phyloP scores from a whole-genome alignment of 2,888 invertebrate genomes.

The Balanococcus diminutus region DNA sequence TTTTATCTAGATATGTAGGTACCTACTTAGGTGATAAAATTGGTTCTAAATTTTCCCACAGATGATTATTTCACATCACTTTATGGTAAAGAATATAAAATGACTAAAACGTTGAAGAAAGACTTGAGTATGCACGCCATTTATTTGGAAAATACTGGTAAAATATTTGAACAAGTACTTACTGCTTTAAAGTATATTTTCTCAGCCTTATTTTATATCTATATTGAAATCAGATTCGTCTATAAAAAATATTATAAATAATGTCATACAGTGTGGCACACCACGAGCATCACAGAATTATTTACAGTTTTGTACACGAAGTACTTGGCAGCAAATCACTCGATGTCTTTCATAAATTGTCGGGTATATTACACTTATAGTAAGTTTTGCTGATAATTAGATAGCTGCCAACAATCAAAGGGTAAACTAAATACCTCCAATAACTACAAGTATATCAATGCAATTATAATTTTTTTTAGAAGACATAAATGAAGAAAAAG shows the following conservation, averaged over 20 bases:
- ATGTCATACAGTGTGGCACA: neutral
- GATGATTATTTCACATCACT: neutral
- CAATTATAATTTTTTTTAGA: neutral
- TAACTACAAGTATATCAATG: no score
- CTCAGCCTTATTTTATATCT: neutral
- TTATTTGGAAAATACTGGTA: neutral
- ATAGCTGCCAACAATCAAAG: no score
- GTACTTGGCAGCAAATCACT: neutral
- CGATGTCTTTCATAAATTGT: neutral
- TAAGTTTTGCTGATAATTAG: neutral
- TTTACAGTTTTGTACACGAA: neutral
- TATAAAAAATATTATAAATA: neutral
- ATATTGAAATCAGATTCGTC: no score
- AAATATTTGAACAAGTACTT: neutral
- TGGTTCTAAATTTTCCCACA: neutral
- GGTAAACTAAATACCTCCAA: no score
- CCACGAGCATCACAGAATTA: neutral
- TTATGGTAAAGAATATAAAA: neutral
- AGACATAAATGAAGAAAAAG: neutral
- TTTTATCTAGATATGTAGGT: neutral
- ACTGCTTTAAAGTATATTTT: neutral
- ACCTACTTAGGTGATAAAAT: no score
- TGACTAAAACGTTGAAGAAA: neutral
- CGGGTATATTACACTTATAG: neutral
- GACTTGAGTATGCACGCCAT: neutral